phyloP scores from a whole-genome alignment of 2,888 invertebrate species.

The Aethes cnicana region DNA sequence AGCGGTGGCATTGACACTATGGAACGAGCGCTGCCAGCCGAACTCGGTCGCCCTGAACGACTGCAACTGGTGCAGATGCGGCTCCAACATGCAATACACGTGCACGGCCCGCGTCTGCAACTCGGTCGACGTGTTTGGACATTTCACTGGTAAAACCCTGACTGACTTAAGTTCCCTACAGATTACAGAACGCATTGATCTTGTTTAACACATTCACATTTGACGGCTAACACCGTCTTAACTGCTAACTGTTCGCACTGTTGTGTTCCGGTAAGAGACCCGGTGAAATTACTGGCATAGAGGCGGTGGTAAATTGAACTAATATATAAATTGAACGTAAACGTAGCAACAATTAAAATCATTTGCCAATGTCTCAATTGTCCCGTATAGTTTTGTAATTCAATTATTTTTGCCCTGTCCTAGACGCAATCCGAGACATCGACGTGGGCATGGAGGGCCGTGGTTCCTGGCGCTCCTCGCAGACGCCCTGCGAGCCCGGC shows the following conservation, averaged over 20 bases:
- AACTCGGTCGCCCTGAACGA: slow-evolving; percentile 52
- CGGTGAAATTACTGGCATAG: too few species aligned
- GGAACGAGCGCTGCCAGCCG: slow-evolving; percentile 34
- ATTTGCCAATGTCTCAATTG: background rate
- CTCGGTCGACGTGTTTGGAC: slow-evolving; percentile 67
- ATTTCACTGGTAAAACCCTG: slow-evolving; percentile 61
- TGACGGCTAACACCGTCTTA: too few species aligned
- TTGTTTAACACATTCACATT: too few species aligned
- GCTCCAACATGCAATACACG: slow-evolving; percentile 37
- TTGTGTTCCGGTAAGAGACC: too few species aligned
- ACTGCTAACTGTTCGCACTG: too few species aligned
- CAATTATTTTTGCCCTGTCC: background rate
- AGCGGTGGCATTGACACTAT: slow-evolving; percentile 48
- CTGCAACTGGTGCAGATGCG: slow-evolving; percentile 69
- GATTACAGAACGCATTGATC: too few species aligned
- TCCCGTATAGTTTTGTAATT: background rate
- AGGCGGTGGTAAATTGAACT: too few species aligned
- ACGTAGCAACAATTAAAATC: too few species aligned
- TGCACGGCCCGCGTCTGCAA: slow-evolving; percentile 57
- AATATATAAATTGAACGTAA: too few species aligned
- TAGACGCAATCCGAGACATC: slow-evolving; percentile 61
- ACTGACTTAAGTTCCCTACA: too few species aligned
- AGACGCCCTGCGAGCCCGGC: slow-evolving; percentile 53
- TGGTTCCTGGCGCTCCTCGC: slow-evolving; percentile 58
- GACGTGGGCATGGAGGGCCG: slow-evolving; percentile 69